Evolutionary conservation across 2,888 invertebrate genomes (phyloP), one percentile per base, ranked within the genome.

Genomic region (Lithophane semibrunnea): DNA sequence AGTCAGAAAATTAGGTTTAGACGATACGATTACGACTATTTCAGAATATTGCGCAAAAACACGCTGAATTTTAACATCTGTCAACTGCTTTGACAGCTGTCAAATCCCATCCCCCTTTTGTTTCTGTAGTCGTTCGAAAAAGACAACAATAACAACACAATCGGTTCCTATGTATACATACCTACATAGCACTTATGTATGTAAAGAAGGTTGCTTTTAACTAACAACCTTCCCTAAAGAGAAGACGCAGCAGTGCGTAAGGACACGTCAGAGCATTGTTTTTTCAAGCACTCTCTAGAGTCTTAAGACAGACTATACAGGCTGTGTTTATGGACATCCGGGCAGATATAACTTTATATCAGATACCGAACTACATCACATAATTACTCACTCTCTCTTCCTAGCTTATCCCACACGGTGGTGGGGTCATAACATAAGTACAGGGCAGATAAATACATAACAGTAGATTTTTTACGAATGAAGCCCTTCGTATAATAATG

Each of bases 241-340:
- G 58, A 58, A 64, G 71, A 60, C 58, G 54, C 80, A 60, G 29
- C n/a, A 44, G 60, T 29, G 83, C 80, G 83, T 68, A 7, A 68
- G 13, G 37, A 68, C 47, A 13, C 56, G 49, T 54, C 58, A 29
- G 5, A 13, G 64, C 67, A 56, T 81, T 82, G 80, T 82, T 42
- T 47, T 58, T 70, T 24, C 3, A 76, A 70, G 56, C 24, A 60
- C 75, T 75, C 47, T 24, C 67, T 44, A 37, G 8, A 58, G 58
- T 78, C 52, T 58, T 24, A 47, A 52, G 16, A 24, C 24, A 74
- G 5, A 52, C 24, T 42, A n/a, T 29, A 47, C 13, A 47, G 47
- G 47, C 3, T 64, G 12, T 56, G 1, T 73, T 21, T 60, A 21
- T 49, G 24, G 56, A 37, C 1, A 37, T 71, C 65, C 71, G 68